These are phyloP conservation scores for Pseudorasbora parva DNA, from an alignment of 2,113 vertebrate species.

Conservation along the genomic window DNA sequence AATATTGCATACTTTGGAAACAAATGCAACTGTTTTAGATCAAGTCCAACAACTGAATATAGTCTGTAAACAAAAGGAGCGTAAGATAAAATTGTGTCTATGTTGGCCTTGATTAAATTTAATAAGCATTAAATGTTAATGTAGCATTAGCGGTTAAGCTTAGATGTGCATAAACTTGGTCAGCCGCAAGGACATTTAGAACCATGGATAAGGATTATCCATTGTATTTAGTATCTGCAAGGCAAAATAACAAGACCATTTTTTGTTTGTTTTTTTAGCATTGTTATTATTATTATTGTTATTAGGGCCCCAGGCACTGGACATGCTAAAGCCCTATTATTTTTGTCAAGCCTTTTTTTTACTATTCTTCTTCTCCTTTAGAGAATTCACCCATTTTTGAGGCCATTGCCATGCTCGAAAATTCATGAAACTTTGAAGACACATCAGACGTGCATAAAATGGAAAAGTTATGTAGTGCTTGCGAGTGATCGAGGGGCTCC, in stretches of 20 bases:
- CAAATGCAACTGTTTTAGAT: background rate
- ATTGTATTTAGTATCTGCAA: background rate
- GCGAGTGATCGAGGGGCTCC: too few species aligned
- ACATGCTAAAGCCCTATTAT: too few species aligned
- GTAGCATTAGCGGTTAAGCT: background rate
- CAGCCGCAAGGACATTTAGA: background rate
- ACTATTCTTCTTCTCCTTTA: too few species aligned
- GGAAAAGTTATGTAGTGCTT: too few species aligned
- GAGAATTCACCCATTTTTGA: too few species aligned
- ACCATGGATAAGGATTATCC: background rate
- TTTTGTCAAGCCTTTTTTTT: too few species aligned
- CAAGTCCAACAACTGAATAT: background rate
- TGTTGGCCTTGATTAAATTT: background rate
- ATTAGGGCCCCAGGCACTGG: too few species aligned
- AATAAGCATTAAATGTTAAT: constrained; percentile 3
- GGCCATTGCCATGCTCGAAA: too few species aligned
- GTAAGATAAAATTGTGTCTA: background rate
- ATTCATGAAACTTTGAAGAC: too few species aligned
- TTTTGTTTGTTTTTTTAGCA: too few species aligned
- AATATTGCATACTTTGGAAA: background rate
- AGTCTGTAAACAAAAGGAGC: background rate
- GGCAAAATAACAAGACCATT: background rate
- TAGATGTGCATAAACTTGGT: constrained; percentile 14
- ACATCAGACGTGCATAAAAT: too few species aligned
- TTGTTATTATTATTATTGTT: too few species aligned